Base-by-base conservation (phyloP, 2,888 invertebrate genomes). In the Caenorhabditis afra region DNA sequence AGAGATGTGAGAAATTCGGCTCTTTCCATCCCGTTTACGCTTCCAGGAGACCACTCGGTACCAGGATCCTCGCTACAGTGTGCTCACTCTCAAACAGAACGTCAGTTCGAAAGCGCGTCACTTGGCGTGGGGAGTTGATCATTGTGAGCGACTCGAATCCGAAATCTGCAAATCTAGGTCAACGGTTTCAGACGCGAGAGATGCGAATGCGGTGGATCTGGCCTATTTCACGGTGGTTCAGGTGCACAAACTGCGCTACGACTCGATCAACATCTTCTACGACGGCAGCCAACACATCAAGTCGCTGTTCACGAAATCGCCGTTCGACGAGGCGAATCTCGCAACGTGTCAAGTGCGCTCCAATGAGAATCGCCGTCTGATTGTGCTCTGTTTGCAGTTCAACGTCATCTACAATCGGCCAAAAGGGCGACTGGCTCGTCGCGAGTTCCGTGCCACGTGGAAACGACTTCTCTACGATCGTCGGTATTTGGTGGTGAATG, bases 291-390 rank as follows among this genome's bases (percentile, higher is more conserved):
- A 76, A 16, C 76, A 80, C 20, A 66, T 80, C 20, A 80, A 76
- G 39, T 50, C 59, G 1, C 64, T 80, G 0, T 80, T 71, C 62
- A 70, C 70, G 12, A 75, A 76, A 53, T 71, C 74, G 0, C 66
- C 76, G 22, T 76, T 80, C 22, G 80, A 80, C 44, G 75, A 75
- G 5, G 76, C 80, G 2, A 80, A 76, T 47, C 44, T 80, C 45
- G 52, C 53, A 14, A 58, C 75, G 20, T 80, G 80, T n/a, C 79
- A 79, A 53, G 79, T 79, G 11, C 44, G 16, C 7, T 64, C 50
- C 20, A 41, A 8, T 41, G 41, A 3, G 3, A 41, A 11, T 41
- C n/a, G 3, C 16, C 14, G 16, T 20, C 7, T 3, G 10, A 16
- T 44, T 14, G 3, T 20, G 1, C 29, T 41, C 35, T 18, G 5